Base-by-base conservation (phyloP, 1,140 invertebrate genomes). In the Drosophila azteca region DNA sequence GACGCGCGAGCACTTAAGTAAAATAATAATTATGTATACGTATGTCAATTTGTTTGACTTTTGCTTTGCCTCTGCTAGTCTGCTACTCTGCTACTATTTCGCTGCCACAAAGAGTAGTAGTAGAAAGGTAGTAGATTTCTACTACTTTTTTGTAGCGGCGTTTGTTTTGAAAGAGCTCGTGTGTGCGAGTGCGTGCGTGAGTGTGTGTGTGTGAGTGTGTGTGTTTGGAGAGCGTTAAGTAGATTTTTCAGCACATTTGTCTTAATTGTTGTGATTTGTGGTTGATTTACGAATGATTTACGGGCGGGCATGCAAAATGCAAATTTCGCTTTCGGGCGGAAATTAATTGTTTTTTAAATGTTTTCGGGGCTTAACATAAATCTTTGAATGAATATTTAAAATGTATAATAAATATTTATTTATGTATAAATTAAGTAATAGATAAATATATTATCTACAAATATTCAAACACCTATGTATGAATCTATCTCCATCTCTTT, bases 11-110 rank as follows among this genome's bases (percentile, higher is more conserved):
- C 84, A 89, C 84, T 88, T 89, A 90, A 87, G 88, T 90, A 90
- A 90, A 90, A 90, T 90, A 90, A 90, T 90, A 90, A 90, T 90
- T 90, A 74, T 52, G 71, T 74, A 90, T 90, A 90, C 81, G 87
- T 90, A 90, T 90, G 87, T 90, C 87, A 90, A 90, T 90, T 90
- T 90, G 87, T 90, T 90, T 90, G 87, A 84, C 77, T 89, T 89
- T 39, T 39, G 35, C 80, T 83, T 78, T 49, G 66, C 64, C 75
- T 80, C 17, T 63, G 22, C 44, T 41, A 17, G 41, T 4, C 9
- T 61, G 58, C 44, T 41, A 17, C 48, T 4, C 9, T 61, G 58
- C 17, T 49, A 15, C 45, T 41, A 39, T 17, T 15, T 31, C 6
- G 7, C n/a, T 29, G 17, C 24, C 43, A 15, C 17, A 50, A 41